Evolutionary conservation across 2,797 vertebrate species (phyloP), one percentile per base, ranked within the genome.

Genomic region (Xenops minutus): DNA sequence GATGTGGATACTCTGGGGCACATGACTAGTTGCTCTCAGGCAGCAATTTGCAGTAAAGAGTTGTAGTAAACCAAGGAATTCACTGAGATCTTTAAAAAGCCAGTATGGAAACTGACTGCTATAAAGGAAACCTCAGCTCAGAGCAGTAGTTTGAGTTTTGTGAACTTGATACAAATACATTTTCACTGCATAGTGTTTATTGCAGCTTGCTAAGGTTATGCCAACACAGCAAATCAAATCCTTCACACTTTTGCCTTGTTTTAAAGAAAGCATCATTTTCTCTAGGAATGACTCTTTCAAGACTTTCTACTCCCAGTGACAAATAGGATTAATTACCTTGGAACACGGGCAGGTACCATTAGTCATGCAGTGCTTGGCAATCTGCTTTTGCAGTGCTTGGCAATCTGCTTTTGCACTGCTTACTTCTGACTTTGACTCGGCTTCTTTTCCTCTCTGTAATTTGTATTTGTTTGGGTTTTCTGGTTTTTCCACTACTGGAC

Each of bases 251-350:
- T 58, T 54, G 44, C 43, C 14, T 49, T 89, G 32, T 76, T 84
- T 80, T 30, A 66, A 76, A 68, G 92, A 72, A 96, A 85, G 76
- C 26, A 62, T 22, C 21, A 9, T 89, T 96, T 87, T 90, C 39
- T 56, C n/a, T 10, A 44, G 84, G 48, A 94, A 73, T 62, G 43
- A 32, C 41, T 91, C 69, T 71, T 93, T 95, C 83, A 58, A 89
- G 89, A 85, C 72, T 85, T 94, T 73, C 32, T 97, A 95, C 95
- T 93, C 97, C 96, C 95, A 80, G 48, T 63, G 92, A 96, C 97
- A 97, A 97, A 95, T 90, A 97, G 96, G 97, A 98, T 98, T 98
- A 98, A 98, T 98, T 98, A 97, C 97, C 95, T 96, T 96, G 93
- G 97, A 95, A 96, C 96, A 92, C 89, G 95, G 96, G 91, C 82